Evolutionary conservation across 2,797 vertebrate genomes (phyloP).

Genomic region (Leucoraja ocellata): DNA sequence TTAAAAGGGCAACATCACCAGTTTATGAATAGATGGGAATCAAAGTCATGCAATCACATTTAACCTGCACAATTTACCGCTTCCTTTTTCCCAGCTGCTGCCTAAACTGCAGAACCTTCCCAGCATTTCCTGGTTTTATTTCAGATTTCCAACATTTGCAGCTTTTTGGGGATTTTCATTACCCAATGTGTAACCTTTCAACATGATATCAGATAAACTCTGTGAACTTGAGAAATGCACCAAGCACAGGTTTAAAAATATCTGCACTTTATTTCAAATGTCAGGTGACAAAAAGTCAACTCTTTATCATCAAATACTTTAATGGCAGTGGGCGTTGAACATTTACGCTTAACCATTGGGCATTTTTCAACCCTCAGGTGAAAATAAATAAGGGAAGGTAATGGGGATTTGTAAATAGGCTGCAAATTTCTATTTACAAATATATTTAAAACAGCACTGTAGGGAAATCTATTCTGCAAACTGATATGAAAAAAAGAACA

Average conservation of each 20-base stretch:
- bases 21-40: neutral
- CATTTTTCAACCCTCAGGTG: neutral
- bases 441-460: too few relatives aligned
- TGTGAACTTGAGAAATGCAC: neutral
- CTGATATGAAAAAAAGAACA: conserved; percentile 42
- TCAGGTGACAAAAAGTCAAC: neutral
- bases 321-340: neutral
- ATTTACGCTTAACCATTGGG: neutral
- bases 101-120: too few relatives aligned
- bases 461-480: too few relatives aligned
- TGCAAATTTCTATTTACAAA: too few relatives aligned
- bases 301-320: neutral
- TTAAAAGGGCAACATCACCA: neutral
- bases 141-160: too few relatives aligned
- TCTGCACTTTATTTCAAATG: neutral
- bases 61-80: neutral
- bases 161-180: too few relatives aligned
- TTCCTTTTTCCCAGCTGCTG: too few relatives aligned
- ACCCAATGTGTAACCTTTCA: neutral
- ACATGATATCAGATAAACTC: neutral
- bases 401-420: too few relatives aligned
- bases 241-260: neutral
- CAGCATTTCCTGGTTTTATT: too few relatives aligned
- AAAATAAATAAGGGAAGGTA: neutral
- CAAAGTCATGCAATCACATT: neutral